These are phyloP conservation scores for Amphipyra tragopoginis DNA, from an alignment of 2,888 invertebrate genomes.

Conservation along the genomic window DNA sequence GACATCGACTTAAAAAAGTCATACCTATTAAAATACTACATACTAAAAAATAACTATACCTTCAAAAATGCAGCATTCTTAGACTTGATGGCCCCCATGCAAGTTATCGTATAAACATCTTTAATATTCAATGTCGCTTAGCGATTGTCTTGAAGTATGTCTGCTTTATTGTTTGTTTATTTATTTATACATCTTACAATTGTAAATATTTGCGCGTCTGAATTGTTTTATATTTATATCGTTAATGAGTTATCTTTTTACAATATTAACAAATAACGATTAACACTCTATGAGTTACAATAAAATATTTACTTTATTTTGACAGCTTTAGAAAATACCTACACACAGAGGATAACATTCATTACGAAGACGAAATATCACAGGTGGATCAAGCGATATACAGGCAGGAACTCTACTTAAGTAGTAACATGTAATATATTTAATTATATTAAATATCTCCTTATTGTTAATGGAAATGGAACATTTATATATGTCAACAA, in stretches of 20 bases:
- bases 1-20: no score
- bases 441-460: slow-evolving; percentile 63
- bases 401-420: slow-evolving; percentile 87
- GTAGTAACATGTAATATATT: slow-evolving; percentile 70
- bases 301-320: slow-evolving; percentile 70
- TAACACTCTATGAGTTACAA: slow-evolving; percentile 75
- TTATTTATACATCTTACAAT: slow-evolving; percentile 43
- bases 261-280: slow-evolving; percentile 65
- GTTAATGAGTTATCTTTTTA: slow-evolving; percentile 62
- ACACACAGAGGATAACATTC: slow-evolving; percentile 73
- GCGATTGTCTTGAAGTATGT: slow-evolving; percentile 25
- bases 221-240: slow-evolving; percentile 36
- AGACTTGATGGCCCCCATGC: slow-evolving; percentile 88
- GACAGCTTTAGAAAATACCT: slow-evolving; percentile 75
- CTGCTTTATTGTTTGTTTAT: slow-evolving; percentile 46
- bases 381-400: slow-evolving; percentile 86
- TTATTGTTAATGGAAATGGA: slow-evolving; percentile 68
- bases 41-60: slow-evolving; percentile 67
- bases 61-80: slow-evolving; percentile 79
- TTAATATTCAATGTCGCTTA: slow-evolving; percentile 37
- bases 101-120: slow-evolving; percentile 72
- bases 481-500: slow-evolving; percentile 70
- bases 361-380: slow-evolving; percentile 83
- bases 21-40: not conserved
- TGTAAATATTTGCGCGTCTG: slow-evolving; percentile 61